Conservation (phyloP, 2,797 vertebrate genomes). For the Sebastes iracundus region DNA sequence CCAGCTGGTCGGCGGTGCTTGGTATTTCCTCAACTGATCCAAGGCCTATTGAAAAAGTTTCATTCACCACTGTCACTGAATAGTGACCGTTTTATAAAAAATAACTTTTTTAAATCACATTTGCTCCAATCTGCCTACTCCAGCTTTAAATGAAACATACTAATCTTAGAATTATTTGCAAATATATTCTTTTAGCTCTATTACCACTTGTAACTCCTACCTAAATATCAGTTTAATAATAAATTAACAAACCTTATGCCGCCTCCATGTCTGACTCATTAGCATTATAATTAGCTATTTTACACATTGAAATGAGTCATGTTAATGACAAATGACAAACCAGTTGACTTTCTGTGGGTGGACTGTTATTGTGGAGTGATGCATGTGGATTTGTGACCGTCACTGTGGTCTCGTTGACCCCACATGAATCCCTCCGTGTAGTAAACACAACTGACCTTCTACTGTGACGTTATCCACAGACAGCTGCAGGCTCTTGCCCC, state of each 20-base stretch:
- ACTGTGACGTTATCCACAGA: conserved; percentile 95
- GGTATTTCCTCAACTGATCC: no score
- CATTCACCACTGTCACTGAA: no score
- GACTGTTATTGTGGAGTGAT: neutral
- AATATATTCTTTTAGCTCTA: neutral
- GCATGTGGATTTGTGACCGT: neutral
- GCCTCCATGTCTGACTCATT: neutral
- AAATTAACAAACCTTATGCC: neutral
- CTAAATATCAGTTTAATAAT: conserved; percentile 6
- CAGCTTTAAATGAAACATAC: neutral
- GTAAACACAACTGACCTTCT: conserved; percentile 83
- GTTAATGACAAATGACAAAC: neutral
- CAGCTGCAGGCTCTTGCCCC: conserved; percentile 93
- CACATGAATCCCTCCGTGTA: neutral
- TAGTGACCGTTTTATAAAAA: no score
- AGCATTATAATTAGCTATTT: conserved; percentile 10
- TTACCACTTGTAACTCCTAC: neutral
- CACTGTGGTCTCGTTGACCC: neutral
- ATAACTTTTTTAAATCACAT: no score
- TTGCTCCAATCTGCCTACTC: no score
- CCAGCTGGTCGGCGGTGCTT: no score
- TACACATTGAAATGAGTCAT: neutral
- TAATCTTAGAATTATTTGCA: conserved; percentile 1
- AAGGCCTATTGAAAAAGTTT: no score
- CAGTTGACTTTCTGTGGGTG: neutral